phyloP scores from a whole-genome alignment of 64 coral and sea anemone genomes.

The Montipora efflorescens region DNA sequence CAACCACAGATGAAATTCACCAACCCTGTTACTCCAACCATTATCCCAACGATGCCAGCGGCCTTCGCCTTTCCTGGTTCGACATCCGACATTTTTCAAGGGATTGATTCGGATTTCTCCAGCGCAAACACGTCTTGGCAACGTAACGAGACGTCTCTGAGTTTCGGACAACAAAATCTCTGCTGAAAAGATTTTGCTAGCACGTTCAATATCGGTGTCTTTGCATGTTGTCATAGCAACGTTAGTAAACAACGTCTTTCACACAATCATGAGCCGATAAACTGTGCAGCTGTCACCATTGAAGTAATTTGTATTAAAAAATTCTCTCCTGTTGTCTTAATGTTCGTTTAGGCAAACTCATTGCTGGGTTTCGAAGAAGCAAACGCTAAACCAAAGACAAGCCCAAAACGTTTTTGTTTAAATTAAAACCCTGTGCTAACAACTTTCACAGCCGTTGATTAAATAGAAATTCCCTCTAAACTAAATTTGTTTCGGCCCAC shows the following conservation, averaged over 20 bases:
- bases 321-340: no score
- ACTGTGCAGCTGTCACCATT: not conserved
- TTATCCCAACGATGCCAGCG: not conserved
- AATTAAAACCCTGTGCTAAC: no score
- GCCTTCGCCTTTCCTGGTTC: conserved; percentile 36
- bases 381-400: no score
- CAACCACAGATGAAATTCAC: not conserved
- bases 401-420: no score
- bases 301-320: not conserved
- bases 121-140: not conserved
- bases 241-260: not conserved
- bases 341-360: no score
- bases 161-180: no score
- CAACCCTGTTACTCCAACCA: not conserved
- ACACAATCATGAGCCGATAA: not conserved
- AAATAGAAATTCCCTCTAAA: no score
- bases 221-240: not conserved
- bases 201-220: not conserved
- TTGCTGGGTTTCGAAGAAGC: no score
- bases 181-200: no score
- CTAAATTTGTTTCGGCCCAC: no score
- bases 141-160: not conserved
- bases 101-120: not conserved
- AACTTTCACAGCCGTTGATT: no score
- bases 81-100: not conserved